Conservation (phyloP, 2,797 vertebrate genomes). For the Melanotaenia parkinsoni region DNA sequence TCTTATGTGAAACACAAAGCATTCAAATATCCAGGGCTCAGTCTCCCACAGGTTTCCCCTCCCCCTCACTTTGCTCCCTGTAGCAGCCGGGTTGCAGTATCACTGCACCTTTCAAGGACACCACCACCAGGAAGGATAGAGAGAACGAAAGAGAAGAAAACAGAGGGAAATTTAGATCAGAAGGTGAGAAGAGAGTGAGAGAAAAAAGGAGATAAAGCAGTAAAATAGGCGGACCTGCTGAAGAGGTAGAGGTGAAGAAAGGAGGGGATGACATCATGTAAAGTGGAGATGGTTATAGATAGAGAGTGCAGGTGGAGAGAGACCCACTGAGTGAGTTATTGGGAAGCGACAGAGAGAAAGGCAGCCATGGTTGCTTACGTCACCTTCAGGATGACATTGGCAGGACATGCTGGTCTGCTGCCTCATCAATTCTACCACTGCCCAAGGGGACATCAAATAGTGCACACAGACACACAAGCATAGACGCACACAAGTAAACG, state of each 20-base stretch:
- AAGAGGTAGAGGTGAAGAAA: conserved; percentile 27
- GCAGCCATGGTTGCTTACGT: conserved; percentile 73
- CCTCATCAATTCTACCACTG: conserved; percentile 82
- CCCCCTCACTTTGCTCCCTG: conserved; percentile 60
- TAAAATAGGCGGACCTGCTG: conserved; percentile 37
- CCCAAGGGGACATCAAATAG: conserved; percentile 76
- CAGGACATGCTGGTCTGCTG: conserved; percentile 82
- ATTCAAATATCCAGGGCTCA: conserved; percentile 48
- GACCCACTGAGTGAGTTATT: conserved; percentile 48
- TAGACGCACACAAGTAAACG: conserved; percentile 10
- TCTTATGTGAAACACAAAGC: conserved; percentile 26
- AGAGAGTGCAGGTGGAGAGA: conserved; percentile 36
- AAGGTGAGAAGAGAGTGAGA: conserved; percentile 18
- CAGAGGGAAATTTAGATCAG: conserved; percentile 25
- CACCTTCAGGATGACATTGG: conserved; percentile 84
- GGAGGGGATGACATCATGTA: conserved; percentile 22
- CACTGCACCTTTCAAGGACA: conserved; percentile 79
- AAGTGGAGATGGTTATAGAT: conserved; percentile 38
- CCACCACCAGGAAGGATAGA: conserved; percentile 54
- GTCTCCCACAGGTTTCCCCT: conserved; percentile 68
- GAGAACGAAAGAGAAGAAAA: conserved; percentile 18
- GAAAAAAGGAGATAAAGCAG: conserved; percentile 14
- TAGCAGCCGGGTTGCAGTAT: conserved; percentile 70
- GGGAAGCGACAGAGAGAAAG: conserved; percentile 34
- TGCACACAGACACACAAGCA: conserved; percentile 17